Conservation (phyloP, 2,113 vertebrate species). For the Strigops habroptila region DNA sequence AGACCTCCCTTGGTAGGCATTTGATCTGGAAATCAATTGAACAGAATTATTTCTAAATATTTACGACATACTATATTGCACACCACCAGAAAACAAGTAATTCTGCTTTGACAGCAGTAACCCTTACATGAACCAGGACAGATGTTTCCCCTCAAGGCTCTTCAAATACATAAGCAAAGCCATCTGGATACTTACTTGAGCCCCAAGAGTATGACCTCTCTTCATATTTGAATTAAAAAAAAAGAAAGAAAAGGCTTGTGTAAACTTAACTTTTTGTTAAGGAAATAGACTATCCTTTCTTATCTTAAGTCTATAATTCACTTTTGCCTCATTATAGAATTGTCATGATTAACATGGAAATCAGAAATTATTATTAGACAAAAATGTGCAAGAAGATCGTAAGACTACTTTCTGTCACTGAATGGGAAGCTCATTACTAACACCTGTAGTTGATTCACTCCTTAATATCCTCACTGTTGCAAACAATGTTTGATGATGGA, state of each 20-base stretch:
- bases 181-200: conserved; percentile 47
- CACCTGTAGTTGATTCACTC: conserved; percentile 15
- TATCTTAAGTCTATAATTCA: background rate
- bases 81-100: conserved; percentile 9
- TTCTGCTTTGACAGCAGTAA: background rate
- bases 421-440: background rate
- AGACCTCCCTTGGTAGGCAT: background rate
- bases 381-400: background rate
- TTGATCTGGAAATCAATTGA: background rate
- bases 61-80: background rate
- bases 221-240: background rate
- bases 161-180: conserved; percentile 33
- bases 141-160: conserved; percentile 50
- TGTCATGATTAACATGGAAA: conserved; percentile 43
- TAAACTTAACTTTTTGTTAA: background rate
- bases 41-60: background rate
- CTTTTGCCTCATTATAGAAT: background rate
- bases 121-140: conserved; percentile 30
- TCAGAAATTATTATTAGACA: conserved; percentile 40
- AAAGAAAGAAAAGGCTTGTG: background rate
- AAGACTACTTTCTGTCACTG: background rate
- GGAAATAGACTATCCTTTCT: background rate
- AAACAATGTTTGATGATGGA: background rate
- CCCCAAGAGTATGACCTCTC: background rate
- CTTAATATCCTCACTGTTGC: background rate